These are phyloP conservation scores for Amia ocellicauda DNA, from an alignment of 2,113 vertebrate species.

Conservation along the genomic window DNA sequence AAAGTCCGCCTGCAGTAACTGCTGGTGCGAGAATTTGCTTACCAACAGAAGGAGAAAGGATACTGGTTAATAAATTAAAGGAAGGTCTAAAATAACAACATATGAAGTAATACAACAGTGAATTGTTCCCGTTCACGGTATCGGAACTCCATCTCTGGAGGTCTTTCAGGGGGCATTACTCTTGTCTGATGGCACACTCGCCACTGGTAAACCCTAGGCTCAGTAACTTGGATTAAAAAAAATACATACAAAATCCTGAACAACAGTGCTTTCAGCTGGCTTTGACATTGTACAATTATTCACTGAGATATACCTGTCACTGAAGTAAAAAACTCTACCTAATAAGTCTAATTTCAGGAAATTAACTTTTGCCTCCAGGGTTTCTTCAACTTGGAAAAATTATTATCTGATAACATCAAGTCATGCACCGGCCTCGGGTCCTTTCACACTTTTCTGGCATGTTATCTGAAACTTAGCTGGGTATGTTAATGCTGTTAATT, in stretches of 20 bases:
- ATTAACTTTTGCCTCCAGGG: slow-evolving; percentile 28
- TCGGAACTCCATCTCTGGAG: no score
- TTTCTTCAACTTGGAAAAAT: slow-evolving; percentile 10
- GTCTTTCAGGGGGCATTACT: no score
- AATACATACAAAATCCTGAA: no score
- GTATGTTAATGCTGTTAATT: slow-evolving; percentile 24
- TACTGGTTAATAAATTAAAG: no score
- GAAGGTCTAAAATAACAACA: no score
- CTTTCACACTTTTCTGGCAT: not conserved
- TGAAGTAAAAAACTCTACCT: not conserved
- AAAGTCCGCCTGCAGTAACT: no score
- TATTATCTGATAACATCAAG: slow-evolving; percentile 25
- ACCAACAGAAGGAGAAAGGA: no score
- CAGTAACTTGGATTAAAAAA: not conserved
- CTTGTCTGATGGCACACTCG: no score
- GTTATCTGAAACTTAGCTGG: slow-evolving; percentile 12
- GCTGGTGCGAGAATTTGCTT: no score
- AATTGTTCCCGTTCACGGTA: no score
- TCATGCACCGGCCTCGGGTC: slow-evolving; percentile 8
- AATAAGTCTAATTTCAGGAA: slow-evolving; percentile 27
- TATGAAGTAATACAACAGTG: no score
- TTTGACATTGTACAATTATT: not conserved
- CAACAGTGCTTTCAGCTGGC: not conserved
- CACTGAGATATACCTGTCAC: slow-evolving; percentile 24
- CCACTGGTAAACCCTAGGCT: slow-evolving; percentile 1